These are phyloP conservation scores for Diphyllodes magnificus DNA, from an alignment of 2,113 vertebrate genomes.

Conservation along the genomic window DNA sequence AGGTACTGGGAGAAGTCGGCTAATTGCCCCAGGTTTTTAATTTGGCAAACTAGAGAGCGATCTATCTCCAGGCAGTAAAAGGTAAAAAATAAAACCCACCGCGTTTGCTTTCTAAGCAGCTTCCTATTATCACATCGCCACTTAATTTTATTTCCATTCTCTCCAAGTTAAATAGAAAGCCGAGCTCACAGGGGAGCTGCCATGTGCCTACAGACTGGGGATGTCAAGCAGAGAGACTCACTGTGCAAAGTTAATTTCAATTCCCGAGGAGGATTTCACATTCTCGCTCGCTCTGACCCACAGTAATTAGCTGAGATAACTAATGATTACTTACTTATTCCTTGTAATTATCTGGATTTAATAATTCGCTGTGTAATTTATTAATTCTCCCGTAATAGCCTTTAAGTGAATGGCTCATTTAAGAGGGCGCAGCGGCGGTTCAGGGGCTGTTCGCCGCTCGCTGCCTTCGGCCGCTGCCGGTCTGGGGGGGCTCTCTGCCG, in stretches of 20 bases:
- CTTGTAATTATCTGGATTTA: slow-evolving; percentile 99
- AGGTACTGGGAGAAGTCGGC: neutral
- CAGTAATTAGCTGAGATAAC: slow-evolving; percentile 99
- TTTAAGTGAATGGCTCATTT: slow-evolving; percentile 90
- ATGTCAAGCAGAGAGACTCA: slow-evolving; percentile 81
- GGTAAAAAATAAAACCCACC: slow-evolving; percentile 53
- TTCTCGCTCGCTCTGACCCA: slow-evolving; percentile 89
- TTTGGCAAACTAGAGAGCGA: slow-evolving; percentile 12
- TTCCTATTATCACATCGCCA: slow-evolving; percentile 71
- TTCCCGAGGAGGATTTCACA: slow-evolving; percentile 89
- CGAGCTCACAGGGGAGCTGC: slow-evolving; percentile 78
- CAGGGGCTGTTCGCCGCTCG: slow-evolving; percentile 66
- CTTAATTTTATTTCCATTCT: slow-evolving; percentile 82
- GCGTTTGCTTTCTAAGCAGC: slow-evolving; percentile 69
- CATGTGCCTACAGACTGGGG: slow-evolving; percentile 74
- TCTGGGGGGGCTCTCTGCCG: neutral
- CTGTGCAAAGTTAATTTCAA: slow-evolving; percentile 92
- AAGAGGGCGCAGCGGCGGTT: slow-evolving; percentile 70
- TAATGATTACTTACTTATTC: slow-evolving; percentile 99
- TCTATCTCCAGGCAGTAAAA: slow-evolving; percentile 44
- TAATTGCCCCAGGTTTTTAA: neutral
- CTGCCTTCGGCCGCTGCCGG: slow-evolving; percentile 73
- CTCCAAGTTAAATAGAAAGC: slow-evolving; percentile 80
- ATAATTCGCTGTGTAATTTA: slow-evolving; percentile 99
- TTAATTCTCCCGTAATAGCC: slow-evolving; percentile 96